Base-by-base conservation (phyloP, 2,113 vertebrate species). In the human (Homo sapiens) region DNA sequence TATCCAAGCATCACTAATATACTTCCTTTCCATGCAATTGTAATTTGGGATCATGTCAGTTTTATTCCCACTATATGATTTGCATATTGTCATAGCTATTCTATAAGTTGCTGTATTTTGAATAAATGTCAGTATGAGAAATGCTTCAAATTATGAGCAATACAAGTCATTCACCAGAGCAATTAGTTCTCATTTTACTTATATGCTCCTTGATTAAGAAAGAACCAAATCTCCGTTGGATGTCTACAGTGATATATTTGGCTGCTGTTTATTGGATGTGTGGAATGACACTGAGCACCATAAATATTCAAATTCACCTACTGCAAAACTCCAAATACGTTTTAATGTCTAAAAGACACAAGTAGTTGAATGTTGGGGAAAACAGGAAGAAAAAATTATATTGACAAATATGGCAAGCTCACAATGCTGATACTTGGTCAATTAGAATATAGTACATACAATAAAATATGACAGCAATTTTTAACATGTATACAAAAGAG, bases 291-390 rank as follows among this genome's bases (percentile, higher is more conserved):
- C 8, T 50, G 30, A 83, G 7, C 1, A 75, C 23, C 4, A 57
- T 79, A 95, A 93, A 75, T 96, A 93, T 81, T 80, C 32, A 94
- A 45, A 68, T 16, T 84, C 61, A 80, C 68, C 5, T 89, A 57
- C 35, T 72, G 5, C 14, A 48, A 93, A 89, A 35, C 17, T 40
- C 38, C 22, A 64, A n/a, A 27, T 18, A n/a, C 32, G 20, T 45
- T 16, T 86, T 32, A 25, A 12, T 93, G 48, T 10, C 11, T 48
- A 8, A 85, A 40, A 76, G 27, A 40, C 22, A 48, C 10, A 35
- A 27, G 18, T 52, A 55, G 20, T 23, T n/a, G 45, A 84, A 84
- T 30, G 0, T 25, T 38, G 18, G 9, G 11, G 2, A 40, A 83
- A 61, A 78, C n/a, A 73, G 2, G 22, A 86, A 55, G 6, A 14